Percentiles rank a stretch among this genome's conserved stretches.
phyloP scores from a whole-genome alignment of 1,140 invertebrate genomes.

The Drosophila kepulauana region DNA sequence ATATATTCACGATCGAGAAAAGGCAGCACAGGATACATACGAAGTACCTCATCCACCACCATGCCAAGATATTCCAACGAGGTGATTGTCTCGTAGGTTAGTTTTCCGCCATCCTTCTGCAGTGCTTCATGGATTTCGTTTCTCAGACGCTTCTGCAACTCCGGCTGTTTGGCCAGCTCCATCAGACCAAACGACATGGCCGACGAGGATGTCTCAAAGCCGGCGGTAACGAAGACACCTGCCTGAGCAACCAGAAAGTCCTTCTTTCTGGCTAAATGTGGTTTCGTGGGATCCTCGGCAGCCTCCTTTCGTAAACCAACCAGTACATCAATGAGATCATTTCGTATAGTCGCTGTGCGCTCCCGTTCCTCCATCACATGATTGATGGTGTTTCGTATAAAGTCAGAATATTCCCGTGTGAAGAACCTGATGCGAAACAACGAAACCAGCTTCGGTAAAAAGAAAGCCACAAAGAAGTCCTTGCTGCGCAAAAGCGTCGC shows the following conservation, averaged over 20 bases:
- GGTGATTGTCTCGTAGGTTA: conserved; percentile 88
- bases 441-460: conserved; percentile 79
- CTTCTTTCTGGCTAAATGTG: conserved; percentile 68
- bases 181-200: conserved; percentile 89
- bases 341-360: conserved; percentile 59
- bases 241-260: conserved; percentile 88
- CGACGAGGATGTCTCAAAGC: conserved; percentile 92
- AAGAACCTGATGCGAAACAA: conserved; percentile 66
- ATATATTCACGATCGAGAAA: conserved; percentile 72
- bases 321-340: conserved; percentile 85
- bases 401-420: conserved; percentile 52
- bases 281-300: conserved; percentile 41
- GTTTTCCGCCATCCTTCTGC: conserved; percentile 85
- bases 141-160: conserved; percentile 88
- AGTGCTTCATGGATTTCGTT: conserved; percentile 88
- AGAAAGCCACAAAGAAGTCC: conserved; percentile 85
- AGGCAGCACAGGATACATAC: conserved; percentile 77
- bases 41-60: conserved; percentile 86
- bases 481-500: conserved; percentile 5
- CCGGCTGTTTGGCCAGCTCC: conserved; percentile 88
- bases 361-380: conserved; percentile 80
- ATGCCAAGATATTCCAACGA: conserved; percentile 88
- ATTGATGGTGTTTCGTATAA: conserved; percentile 76
- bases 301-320: conserved; percentile 81
- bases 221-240: conserved; percentile 90